These are phyloP conservation scores for Trachelus stipa DNA, from an alignment of 2,888 invertebrate genomes.

Conservation along the genomic window DNA sequence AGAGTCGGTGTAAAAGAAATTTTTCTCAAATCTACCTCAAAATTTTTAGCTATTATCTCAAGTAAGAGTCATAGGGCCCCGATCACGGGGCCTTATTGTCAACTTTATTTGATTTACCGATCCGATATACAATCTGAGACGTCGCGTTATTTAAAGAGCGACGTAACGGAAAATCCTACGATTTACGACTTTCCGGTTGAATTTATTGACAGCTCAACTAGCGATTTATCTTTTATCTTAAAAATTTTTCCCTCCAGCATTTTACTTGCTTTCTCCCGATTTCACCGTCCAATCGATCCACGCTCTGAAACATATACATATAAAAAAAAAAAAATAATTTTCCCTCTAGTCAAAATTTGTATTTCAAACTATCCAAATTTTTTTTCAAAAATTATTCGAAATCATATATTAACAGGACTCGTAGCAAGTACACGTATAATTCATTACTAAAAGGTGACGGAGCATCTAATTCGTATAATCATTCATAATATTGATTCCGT, in stretches of 20 bases:
- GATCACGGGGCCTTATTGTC: slow-evolving; percentile 12
- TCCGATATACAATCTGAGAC: slow-evolving; percentile 37
- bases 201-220: background rate
- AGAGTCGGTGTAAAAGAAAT: background rate
- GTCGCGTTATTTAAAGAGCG: slow-evolving; percentile 12
- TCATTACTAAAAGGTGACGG: background rate
- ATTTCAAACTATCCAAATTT: background rate
- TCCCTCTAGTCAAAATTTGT: background rate
- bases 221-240: background rate
- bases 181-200: slow-evolving; percentile 36
- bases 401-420: background rate
- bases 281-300: background rate
- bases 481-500: background rate
- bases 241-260: background rate
- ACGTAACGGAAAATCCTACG: slow-evolving; percentile 41
- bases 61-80: background rate
- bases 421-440: background rate
- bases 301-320: background rate
- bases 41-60: background rate
- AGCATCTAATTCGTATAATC: background rate
- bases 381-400: background rate
- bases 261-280: background rate
- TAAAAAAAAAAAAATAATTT: background rate
- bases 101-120: slow-evolving; percentile 41
- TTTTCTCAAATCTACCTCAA: background rate